Evolutionary conservation across 2,888 invertebrate genomes (phyloP).

Genomic region (Xestia ashworthii): DNA sequence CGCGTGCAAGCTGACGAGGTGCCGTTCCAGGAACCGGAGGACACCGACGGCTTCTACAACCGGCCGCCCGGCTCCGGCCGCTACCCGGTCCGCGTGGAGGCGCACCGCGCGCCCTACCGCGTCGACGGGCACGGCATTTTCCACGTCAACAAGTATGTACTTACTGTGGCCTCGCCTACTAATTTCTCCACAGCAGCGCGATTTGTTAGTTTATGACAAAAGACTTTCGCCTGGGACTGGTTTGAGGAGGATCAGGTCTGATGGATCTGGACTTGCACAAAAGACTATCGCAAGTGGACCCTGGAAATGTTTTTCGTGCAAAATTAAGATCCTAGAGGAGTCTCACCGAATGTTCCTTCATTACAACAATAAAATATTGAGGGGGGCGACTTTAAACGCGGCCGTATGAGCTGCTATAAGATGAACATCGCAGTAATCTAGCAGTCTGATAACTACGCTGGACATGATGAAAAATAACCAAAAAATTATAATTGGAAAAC

Average conservation of each 20-base stretch:
- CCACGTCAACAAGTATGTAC: constrained; percentile 57
- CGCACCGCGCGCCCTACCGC: constrained; percentile 61
- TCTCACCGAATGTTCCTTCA: too few relatives aligned
- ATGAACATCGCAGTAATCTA: neutral
- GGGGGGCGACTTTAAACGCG: neutral
- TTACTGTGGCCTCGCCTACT: neutral
- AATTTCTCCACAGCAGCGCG: neutral
- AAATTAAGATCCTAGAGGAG: neutral
- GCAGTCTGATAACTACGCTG: too few relatives aligned
- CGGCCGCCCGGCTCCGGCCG: constrained; percentile 77
- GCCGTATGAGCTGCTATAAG: neutral
- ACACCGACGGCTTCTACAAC: constrained; percentile 85
- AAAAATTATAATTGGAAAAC: neutral
- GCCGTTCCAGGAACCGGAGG: constrained; percentile 76
- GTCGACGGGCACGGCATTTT: constrained; percentile 62
- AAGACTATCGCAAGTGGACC: neutral
- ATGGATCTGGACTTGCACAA: neutral
- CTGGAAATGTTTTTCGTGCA: neutral
- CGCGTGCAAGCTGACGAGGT: constrained; percentile 75
- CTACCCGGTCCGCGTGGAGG: constrained; percentile 77
- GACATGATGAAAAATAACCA: too few relatives aligned
- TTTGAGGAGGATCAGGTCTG: neutral
- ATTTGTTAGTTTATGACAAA: neutral
- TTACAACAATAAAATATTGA: neutral
- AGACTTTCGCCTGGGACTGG: neutral